Evolutionary conservation across 2,888 invertebrate species (phyloP), one percentile per base, ranked within the genome.

Genomic region (Euspilapteryx auroguttella): DNA sequence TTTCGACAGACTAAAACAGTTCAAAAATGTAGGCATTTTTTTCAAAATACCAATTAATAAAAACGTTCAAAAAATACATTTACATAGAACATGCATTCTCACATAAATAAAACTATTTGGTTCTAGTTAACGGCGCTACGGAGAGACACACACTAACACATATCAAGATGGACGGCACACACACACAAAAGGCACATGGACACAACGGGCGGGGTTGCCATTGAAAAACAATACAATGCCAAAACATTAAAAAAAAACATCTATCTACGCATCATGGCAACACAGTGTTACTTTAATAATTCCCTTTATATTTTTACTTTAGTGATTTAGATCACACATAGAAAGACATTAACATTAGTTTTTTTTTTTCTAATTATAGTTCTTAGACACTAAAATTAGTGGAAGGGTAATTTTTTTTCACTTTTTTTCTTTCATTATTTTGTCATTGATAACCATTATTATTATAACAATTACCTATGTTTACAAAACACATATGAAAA

Each of bases 281-380:
- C 51, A 49, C 52, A 41, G 11, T 20, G 12, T 24, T 29, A n/a
- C n/a, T 24, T 38, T 40, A 47, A 58, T 61, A 58, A 69, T 71
- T 71, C 69, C 69, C 69, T 55, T 51, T 49, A 54, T 54, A 59
- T 63, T 44, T 57, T 40, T 39, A 49, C 53, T 55, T 55, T n/a
- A n/a, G 69, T 71, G 71, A 73, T 66, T 39, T 66, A 63, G 58
- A 64, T 73, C 69, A 71, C 73, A 54, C 52, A 52, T 61, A 66
- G 69, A 75, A 75, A 75, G 73, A 75, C 73, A 75, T 75, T 73
- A 73, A 69, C 68, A 64, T 53, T 53, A 71, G 69, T 66, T 61
- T 61, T 50, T 49, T 30, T 27, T 27, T 23, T 22, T 12, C 15
- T 54, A 50, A 49, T 48, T 55, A 45, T 56, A 49, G 49, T 52